Base-by-base conservation (phyloP, 2,797 vertebrate species). In the Sardinella longiceps region DNA sequence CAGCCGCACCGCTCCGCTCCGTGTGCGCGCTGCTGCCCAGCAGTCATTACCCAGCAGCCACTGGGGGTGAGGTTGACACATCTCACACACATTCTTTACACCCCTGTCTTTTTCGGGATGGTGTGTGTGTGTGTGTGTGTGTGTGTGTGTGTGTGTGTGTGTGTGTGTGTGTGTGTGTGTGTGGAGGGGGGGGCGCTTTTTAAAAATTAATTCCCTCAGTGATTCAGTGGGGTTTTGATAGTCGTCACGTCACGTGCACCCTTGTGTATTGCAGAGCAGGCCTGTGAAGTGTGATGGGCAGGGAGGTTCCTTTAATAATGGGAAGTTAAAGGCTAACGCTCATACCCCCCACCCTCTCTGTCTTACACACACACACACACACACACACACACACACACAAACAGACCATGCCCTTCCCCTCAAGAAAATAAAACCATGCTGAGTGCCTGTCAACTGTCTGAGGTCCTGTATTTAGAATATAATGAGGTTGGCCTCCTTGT, bases 1-100 rank as follows among this genome's bases (percentile, higher is more conserved):
- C 81, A 81, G 48, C 48, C 80, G 51, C 81, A 23, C 81, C 9
- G 51, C 81, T 37, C 81, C 9, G n/a, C 60, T 30, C 60, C 9
- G 25, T 66, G 60, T 11, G 15, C 33, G 66, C n/a, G n/a, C n/a
- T n/a, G n/a, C 66, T 74, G 33, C 66, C 66, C 66, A 39, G 66
- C 66, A 33, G 66, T 74, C 66, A 74, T 74, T 74, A 74, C 66
- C 66, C 66, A 74, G 30, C 30, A 74, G 66, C 33, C 66, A 20
- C 66, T 74, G 23, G 66, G 58, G 66, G 66, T 39, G 66, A 74
- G 33, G 66, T 33, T 74, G 66, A 74, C 66, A 74, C 33, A 18
- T 74, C 66, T 74, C 66, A 39, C 30, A 18, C 66, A 37, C 66
- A 10, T 66, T 30, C 66, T 74, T 74, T 74, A 39, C 66, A 33